A percentile compares a stretch with the other conserved stretches of the same genome.
These are phyloP conservation scores for Sebastes paucispinis DNA, from an alignment of 2,797 vertebrate genomes.

Conservation along the genomic window DNA sequence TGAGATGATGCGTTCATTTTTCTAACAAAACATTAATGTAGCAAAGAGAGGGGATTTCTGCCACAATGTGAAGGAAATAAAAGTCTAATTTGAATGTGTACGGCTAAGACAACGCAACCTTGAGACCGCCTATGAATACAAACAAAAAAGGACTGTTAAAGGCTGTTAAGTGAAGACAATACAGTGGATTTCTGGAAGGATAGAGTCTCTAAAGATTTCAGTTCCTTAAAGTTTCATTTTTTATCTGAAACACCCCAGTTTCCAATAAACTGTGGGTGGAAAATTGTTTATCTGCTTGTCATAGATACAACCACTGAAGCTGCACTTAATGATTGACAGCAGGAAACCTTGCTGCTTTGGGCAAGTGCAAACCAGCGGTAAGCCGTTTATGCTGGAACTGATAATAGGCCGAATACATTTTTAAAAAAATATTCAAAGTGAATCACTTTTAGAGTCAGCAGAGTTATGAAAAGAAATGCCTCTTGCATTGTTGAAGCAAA, in stretches of 20 bases:
- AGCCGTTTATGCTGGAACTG: background rate
- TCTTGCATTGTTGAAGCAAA: background rate
- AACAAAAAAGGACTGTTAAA: background rate
- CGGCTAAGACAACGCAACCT: background rate
- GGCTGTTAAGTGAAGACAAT: background rate
- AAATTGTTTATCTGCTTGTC: slow-evolving; percentile 27
- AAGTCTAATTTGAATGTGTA: background rate
- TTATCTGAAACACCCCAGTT: slow-evolving; percentile 1
- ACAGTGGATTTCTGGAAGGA: background rate
- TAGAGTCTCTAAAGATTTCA: background rate
- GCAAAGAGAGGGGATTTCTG: background rate
- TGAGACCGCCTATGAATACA: background rate
- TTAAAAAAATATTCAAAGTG: background rate
- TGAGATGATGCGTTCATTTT: background rate
- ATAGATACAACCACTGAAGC: background rate
- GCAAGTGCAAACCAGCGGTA: background rate
- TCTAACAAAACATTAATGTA: background rate
- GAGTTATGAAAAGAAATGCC: background rate
- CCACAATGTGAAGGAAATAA: background rate
- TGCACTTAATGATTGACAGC: slow-evolving; percentile 9
- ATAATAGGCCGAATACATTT: background rate
- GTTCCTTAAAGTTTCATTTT: background rate
- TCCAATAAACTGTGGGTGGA: background rate
- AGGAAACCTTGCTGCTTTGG: slow-evolving; percentile 13
- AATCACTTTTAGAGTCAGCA: background rate